These are phyloP conservation scores for Lerista edwardsae DNA, from an alignment of 2,797 vertebrate genomes.

Conservation along the genomic window DNA sequence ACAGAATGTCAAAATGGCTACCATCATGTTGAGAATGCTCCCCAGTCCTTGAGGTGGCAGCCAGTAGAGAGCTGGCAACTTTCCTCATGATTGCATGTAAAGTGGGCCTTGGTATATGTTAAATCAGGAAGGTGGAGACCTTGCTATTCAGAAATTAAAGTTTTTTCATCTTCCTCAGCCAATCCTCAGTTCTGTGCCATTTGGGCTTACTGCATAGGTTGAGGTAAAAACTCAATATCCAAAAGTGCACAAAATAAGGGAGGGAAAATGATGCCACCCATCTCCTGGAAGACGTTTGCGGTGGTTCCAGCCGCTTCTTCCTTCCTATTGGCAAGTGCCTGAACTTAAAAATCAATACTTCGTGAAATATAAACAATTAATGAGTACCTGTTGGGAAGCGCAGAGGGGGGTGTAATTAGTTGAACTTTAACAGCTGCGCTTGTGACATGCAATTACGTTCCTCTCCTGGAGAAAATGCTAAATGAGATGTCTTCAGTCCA, in stretches of 20 bases:
- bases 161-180: neutral
- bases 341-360: constrained; percentile 48
- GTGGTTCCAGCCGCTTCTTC: neutral
- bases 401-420: constrained; percentile 46
- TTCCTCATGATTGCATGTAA: neutral
- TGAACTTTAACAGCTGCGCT: constrained; percentile 33
- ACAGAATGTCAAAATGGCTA: too few species aligned
- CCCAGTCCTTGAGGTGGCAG: neutral
- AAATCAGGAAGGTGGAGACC: neutral
- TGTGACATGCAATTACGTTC: constrained; percentile 21
- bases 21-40: too few species aligned
- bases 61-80: too few species aligned
- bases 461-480: constrained; percentile 38
- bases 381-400: constrained; percentile 53
- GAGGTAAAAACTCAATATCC: neutral
- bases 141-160: neutral
- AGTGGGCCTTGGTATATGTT: neutral
- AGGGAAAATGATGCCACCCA: neutral
- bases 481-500: constrained; percentile 22
- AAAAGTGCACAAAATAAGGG: neutral
- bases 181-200: neutral
- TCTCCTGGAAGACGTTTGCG: rapidly evolving
- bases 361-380: constrained; percentile 59
- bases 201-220: too few species aligned
- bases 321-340: constrained; percentile 23